phyloP scores from a whole-genome alignment of 2,888 invertebrate genomes.

The Hypselothyrea guttata region DNA sequence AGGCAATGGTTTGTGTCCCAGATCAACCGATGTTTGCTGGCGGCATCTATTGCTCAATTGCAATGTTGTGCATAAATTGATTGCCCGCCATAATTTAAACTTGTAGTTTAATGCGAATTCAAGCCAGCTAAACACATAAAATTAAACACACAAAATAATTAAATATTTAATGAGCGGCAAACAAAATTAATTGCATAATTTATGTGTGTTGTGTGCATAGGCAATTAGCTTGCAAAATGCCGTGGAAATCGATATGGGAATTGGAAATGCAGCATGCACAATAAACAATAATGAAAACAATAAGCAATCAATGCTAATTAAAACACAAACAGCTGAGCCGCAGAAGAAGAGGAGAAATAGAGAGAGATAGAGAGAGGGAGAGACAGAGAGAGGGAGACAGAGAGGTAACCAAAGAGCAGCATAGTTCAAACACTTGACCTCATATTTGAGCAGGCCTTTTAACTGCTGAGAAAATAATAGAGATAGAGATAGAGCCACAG shows the following conservation, averaged over 20 bases:
- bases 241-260: conserved; percentile 41
- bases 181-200: conserved; percentile 10
- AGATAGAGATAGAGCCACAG: conserved; percentile 39
- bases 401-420: conserved; percentile 23
- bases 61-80: too few relatives aligned
- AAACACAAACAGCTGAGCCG: conserved; percentile 50
- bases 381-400: conserved; percentile 1
- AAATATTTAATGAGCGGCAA: too few relatives aligned
- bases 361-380: conserved; percentile 5
- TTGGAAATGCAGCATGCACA: conserved; percentile 54
- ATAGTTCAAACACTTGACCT: conserved; percentile 74
- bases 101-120: too few relatives aligned
- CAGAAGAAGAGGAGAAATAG: not conserved
- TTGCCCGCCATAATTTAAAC: too few relatives aligned
- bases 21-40: too few relatives aligned
- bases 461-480: conserved; percentile 50
- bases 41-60: too few relatives aligned
- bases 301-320: conserved; percentile 65
- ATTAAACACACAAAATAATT: too few relatives aligned
- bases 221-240: conserved; percentile 21
- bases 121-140: too few relatives aligned
- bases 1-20: too few relatives aligned
- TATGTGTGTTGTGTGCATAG: conserved; percentile 10
- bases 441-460: conserved; percentile 73
- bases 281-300: conserved; percentile 39